phyloP scores from a whole-genome alignment of 2,797 vertebrate species.

The Sphenodon punctatus region DNA sequence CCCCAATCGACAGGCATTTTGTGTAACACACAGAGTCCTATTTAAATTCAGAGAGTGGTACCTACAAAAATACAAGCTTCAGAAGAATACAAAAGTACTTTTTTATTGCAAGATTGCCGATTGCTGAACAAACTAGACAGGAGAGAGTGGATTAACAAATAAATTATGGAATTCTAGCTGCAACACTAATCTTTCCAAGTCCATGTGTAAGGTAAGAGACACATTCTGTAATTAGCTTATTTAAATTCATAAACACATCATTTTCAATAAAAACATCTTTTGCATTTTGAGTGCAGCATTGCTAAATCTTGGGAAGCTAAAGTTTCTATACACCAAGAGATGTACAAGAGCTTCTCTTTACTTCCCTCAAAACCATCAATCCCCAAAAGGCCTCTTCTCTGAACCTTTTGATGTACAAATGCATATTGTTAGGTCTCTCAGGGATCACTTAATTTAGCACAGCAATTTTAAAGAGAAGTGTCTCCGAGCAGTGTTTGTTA shows the following conservation, averaged over 20 bases:
- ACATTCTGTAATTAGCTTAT: slow-evolving; percentile 49
- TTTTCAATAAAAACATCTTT: slow-evolving; percentile 45
- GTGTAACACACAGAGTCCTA: slow-evolving; percentile 56
- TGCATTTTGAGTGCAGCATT: slow-evolving; percentile 12
- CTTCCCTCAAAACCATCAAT: not conserved
- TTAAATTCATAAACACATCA: slow-evolving; percentile 56
- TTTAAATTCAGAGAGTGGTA: slow-evolving; percentile 62
- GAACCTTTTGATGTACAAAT: slow-evolving; percentile 18
- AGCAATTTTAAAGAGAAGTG: not conserved
- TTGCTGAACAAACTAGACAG: slow-evolving; percentile 34
- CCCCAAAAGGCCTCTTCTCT: not conserved
- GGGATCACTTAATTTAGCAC: not conserved
- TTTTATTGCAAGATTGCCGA: slow-evolving; percentile 41
- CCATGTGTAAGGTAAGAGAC: slow-evolving; percentile 16
- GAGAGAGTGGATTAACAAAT: slow-evolving; percentile 52
- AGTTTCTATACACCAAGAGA: slow-evolving; percentile 23
- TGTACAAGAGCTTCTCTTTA: slow-evolving; percentile 4
- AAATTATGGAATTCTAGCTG: slow-evolving; percentile 60
- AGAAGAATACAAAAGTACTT: slow-evolving; percentile 58
- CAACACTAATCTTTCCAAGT: slow-evolving; percentile 41
- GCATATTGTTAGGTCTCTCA: slow-evolving; percentile 31
- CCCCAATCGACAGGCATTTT: slow-evolving; percentile 58
- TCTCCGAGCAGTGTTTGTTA: not conserved
- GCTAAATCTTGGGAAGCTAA: slow-evolving; percentile 6
- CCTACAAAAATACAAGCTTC: slow-evolving; percentile 43